phyloP scores from a whole-genome alignment of 2,113 vertebrate species.

The Balaenoptera acutorostrata region DNA sequence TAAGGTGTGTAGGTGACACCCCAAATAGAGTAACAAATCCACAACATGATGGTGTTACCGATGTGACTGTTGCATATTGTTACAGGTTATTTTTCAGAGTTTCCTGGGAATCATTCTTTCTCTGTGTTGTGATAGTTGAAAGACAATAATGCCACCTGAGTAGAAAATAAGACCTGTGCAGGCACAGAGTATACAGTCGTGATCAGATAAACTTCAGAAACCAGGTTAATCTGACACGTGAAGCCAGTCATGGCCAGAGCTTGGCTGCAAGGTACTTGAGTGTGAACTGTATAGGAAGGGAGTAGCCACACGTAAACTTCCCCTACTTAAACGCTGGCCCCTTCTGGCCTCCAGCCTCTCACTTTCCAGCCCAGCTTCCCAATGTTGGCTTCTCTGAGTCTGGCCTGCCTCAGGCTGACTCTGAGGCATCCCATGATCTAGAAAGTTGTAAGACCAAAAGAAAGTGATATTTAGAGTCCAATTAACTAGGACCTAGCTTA shows the following conservation, averaged over 20 bases:
- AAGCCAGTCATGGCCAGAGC: background rate
- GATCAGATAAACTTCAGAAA: background rate
- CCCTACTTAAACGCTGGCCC: background rate
- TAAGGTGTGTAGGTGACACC: background rate
- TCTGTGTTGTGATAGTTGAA: background rate
- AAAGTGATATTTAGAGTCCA: background rate
- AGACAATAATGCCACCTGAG: background rate
- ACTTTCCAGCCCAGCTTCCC: background rate
- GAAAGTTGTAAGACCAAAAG: background rate
- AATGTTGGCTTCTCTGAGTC: background rate
- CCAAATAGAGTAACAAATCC: background rate
- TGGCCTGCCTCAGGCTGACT: background rate
- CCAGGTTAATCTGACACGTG: background rate
- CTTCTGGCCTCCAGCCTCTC: background rate
- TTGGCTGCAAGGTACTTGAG: background rate
- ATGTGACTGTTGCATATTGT: background rate
- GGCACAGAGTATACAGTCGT: background rate
- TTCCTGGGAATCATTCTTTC: background rate
- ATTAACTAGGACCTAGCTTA: background rate
- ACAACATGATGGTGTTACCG: background rate
- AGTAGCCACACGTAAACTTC: background rate
- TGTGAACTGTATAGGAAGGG: background rate
- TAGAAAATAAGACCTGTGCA: background rate
- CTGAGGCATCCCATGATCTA: background rate
- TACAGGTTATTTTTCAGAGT: background rate